These are phyloP conservation scores for Falcaria lacertinaria DNA, from an alignment of 2,888 invertebrate genomes.

Conservation along the genomic window DNA sequence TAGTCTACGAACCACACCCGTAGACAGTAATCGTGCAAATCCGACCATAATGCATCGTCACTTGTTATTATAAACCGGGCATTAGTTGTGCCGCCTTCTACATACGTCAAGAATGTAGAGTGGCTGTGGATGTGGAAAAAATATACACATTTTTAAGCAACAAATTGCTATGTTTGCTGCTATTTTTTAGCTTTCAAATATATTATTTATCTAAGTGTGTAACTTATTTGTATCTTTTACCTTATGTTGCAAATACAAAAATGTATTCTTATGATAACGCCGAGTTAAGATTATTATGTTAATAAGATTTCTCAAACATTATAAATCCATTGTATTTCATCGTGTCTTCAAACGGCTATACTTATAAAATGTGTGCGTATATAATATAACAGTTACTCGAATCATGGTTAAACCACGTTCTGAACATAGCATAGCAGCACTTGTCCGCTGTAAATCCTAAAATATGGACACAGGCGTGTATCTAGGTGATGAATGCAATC, in stretches of 20 bases:
- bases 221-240: too few species aligned
- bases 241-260: too few species aligned
- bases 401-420: neutral
- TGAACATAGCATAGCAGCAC: neutral
- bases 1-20: neutral
- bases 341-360: too few species aligned
- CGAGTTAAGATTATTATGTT: too few species aligned
- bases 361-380: too few species aligned
- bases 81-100: conserved; percentile 48
- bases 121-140: conserved; percentile 16
- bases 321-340: too few species aligned
- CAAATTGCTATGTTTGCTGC: too few species aligned
- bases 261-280: too few species aligned
- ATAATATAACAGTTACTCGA: too few species aligned
- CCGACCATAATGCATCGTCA: conserved; percentile 37
- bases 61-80: conserved; percentile 50
- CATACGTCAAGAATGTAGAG: conserved; percentile 28
- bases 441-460: neutral
- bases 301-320: too few species aligned
- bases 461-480: conserved; percentile 24
- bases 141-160: neutral
- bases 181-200: too few species aligned
- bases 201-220: too few species aligned
- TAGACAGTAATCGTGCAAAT: conserved; percentile 38
- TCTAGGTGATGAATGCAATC: conserved; percentile 52